Percentiles rank a stretch among this genome's conserved stretches.
Conservation (phyloP, 2,797 vertebrate species). For the Myripristis jacobus region DNA sequence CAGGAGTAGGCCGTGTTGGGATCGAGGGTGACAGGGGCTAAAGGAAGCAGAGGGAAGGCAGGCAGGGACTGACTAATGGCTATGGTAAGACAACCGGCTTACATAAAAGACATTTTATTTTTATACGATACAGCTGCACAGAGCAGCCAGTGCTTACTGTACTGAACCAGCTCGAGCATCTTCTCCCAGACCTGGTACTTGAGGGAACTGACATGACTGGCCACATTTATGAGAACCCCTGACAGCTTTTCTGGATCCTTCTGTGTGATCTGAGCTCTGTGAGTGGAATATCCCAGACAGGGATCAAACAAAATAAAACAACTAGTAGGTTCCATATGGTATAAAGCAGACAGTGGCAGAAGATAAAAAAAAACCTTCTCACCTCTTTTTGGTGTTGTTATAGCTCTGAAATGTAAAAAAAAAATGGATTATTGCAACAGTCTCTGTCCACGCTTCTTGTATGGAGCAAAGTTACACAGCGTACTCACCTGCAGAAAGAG, state of each 20-base stretch:
- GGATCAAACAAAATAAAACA: neutral
- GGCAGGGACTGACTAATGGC: neutral
- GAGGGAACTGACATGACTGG: conserved; percentile 81
- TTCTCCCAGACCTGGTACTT: conserved; percentile 86
- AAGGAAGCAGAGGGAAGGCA: neutral
- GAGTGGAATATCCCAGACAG: neutral
- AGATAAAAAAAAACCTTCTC: neutral
- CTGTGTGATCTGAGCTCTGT: conserved; percentile 75
- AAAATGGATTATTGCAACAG: conserved; percentile 6
- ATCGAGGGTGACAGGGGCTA: conserved; percentile 85
- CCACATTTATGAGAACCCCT: conserved; percentile 78
- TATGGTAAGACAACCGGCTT: too few species aligned
- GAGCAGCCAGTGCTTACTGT: conserved; percentile 75
- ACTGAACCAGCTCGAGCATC: conserved; percentile 81
- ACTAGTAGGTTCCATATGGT: neutral
- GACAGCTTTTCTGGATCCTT: conserved; percentile 75
- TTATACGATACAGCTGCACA: neutral
- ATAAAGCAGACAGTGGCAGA: neutral
- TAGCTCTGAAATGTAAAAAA: conserved; percentile 79
- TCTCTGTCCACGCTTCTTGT: too few species aligned
- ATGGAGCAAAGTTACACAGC: neutral
- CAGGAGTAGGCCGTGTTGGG: conserved; percentile 85
- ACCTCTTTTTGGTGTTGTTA: conserved; percentile 81
- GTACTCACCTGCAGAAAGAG: conserved; percentile 79
- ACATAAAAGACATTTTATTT: too few species aligned